Conservation (phyloP, 2,797 vertebrate species). For the Pantherophis alleghaniensis region DNA sequence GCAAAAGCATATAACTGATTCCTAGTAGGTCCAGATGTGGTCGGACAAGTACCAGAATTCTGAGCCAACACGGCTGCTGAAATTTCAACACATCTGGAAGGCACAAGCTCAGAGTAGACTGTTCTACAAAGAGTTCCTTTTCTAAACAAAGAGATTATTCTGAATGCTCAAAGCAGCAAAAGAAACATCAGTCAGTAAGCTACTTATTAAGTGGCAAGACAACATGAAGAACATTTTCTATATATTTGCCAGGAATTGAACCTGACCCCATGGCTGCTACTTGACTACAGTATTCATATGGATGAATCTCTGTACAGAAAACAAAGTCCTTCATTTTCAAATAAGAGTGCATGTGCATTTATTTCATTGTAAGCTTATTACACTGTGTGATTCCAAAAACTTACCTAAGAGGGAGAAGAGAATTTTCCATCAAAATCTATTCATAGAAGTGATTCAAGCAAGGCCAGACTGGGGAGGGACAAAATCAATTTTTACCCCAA, state of each 20-base stretch:
- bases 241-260: not conserved
- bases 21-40: not conserved
- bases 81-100: not conserved
- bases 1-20: not conserved
- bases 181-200: rapidly evolving
- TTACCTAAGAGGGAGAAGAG: not conserved
- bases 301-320: not conserved
- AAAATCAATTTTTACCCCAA: not conserved
- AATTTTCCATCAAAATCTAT: not conserved
- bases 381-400: not conserved
- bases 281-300: not conserved
- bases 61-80: not conserved
- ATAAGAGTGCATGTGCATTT: not conserved
- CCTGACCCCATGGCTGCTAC: not conserved
- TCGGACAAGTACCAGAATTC: not conserved
- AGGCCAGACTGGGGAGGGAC: not conserved
- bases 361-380: not conserved
- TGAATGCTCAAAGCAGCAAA: conserved; percentile 9
- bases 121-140: not conserved
- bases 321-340: not conserved
- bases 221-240: not conserved
- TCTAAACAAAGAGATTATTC: not conserved
- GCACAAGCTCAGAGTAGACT: not conserved
- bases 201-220: not conserved
- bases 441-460: not conserved